A percentile compares a stretch with the other conserved stretches of the same genome.
Evolutionary conservation across 2,797 vertebrate species (phyloP).

Genomic region (Phyllotis vaccarum): DNA sequence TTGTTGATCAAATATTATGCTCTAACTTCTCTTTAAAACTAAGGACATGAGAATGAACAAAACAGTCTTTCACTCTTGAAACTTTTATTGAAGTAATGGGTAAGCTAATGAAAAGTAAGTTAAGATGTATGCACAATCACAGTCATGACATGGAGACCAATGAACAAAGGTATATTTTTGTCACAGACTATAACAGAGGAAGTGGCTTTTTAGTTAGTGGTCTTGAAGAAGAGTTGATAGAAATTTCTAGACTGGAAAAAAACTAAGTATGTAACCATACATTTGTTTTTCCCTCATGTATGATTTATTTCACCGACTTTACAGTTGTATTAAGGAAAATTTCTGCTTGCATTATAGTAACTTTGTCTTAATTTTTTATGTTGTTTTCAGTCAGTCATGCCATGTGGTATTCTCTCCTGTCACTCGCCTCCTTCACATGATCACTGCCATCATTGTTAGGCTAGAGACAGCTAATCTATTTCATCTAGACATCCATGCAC

Average conservation of each 20-base stretch:
- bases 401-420: neutral
- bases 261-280: neutral
- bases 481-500: neutral
- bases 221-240: neutral
- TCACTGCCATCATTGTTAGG: neutral
- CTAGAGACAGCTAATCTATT: neutral
- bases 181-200: neutral
- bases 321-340: neutral
- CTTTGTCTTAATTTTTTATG: neutral
- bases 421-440: neutral
- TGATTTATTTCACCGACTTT: neutral
- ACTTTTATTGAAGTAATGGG: neutral
- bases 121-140: neutral
- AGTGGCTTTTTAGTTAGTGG: neutral
- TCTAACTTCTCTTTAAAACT: neutral
- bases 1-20: neutral
- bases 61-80: neutral
- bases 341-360: conserved; percentile 22
- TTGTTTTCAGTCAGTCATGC: neutral
- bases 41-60: neutral
- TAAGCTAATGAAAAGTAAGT: neutral
- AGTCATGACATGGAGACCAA: neutral
- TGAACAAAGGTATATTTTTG: neutral
- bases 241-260: neutral
- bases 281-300: neutral